These are phyloP conservation scores for Gasteruption jaculator DNA, from an alignment of 2,888 invertebrate genomes.

Conservation along the genomic window DNA sequence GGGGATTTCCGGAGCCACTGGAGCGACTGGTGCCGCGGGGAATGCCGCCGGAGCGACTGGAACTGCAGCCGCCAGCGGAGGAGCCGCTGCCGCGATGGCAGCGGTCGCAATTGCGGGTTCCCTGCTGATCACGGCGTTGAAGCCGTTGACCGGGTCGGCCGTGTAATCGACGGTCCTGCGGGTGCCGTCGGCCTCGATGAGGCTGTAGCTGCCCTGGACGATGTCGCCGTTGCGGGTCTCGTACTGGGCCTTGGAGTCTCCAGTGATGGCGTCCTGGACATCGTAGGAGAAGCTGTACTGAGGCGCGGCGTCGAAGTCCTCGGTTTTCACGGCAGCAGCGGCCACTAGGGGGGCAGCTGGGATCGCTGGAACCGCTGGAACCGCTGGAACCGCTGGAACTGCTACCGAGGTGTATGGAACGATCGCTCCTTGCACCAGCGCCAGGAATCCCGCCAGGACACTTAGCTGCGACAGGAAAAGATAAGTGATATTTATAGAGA, in stretches of 20 bases:
- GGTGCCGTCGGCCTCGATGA: slow-evolving; percentile 44
- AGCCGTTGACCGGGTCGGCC: slow-evolving; percentile 41
- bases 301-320: slow-evolving; percentile 37
- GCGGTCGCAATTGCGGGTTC: slow-evolving; percentile 30
- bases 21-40: slow-evolving; percentile 20
- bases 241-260: slow-evolving; percentile 44
- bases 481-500: neutral
- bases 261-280: slow-evolving; percentile 41
- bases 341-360: slow-evolving; percentile 24
- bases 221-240: slow-evolving; percentile 42
- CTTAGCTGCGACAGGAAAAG: slow-evolving; percentile 34
- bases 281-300: slow-evolving; percentile 44
- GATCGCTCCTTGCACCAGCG: slow-evolving; percentile 53
- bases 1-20: slow-evolving; percentile 31
- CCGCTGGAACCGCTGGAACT: slow-evolving; percentile 27
- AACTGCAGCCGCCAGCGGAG: slow-evolving; percentile 37
- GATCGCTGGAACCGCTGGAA: slow-evolving; percentile 20
- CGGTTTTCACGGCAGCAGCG: slow-evolving; percentile 34
- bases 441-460: slow-evolving; percentile 45
- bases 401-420: slow-evolving; percentile 29
- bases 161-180: slow-evolving; percentile 44
- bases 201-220: slow-evolving; percentile 43
- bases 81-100: slow-evolving; percentile 39
- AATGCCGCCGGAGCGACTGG: slow-evolving; percentile 33
- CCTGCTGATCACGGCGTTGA: slow-evolving; percentile 48